Conservation (phyloP, 1,140 invertebrate genomes). For the Drosophila saltans region DNA sequence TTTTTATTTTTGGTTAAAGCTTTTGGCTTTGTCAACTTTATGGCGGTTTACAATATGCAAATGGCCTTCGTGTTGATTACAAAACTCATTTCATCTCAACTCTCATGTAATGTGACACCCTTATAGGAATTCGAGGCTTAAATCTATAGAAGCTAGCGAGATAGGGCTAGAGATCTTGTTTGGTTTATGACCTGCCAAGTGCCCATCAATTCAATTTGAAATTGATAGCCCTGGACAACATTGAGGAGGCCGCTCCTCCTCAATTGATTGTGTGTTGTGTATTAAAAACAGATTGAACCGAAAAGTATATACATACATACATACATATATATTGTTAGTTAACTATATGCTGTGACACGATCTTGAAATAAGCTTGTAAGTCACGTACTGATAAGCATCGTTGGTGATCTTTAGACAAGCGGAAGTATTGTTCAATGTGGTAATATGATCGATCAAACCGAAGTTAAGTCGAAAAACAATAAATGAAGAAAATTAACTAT, state of each 20-base stretch:
- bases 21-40: constrained; percentile 65
- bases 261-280: constrained; percentile 27
- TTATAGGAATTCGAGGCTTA: background rate
- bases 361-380: constrained; percentile 42
- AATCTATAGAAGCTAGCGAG: too few species aligned
- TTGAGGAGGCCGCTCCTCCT: constrained; percentile 47
- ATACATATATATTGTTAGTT: too few species aligned
- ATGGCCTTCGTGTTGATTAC: constrained; percentile 34
- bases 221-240: constrained; percentile 51
- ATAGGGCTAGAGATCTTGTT: constrained; percentile 27
- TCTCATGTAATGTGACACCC: constrained; percentile 41
- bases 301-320: constrained; percentile 27
- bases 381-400: constrained; percentile 53
- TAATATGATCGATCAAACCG: constrained; percentile 12
- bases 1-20: constrained; percentile 55
- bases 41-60: constrained; percentile 57
- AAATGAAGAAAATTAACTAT: background rate
- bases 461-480: background rate
- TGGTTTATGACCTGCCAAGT: constrained; percentile 67
- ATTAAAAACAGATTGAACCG: constrained; percentile 59
- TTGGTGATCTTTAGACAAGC: constrained; percentile 28
- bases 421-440: constrained; percentile 2
- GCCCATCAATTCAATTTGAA: constrained; percentile 57
- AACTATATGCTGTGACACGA: constrained; percentile 33
- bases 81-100: constrained; percentile 22